Evolutionary conservation across 2,113 vertebrate genomes (phyloP).

Genomic region (Daphoenositta chrysoptera): DNA sequence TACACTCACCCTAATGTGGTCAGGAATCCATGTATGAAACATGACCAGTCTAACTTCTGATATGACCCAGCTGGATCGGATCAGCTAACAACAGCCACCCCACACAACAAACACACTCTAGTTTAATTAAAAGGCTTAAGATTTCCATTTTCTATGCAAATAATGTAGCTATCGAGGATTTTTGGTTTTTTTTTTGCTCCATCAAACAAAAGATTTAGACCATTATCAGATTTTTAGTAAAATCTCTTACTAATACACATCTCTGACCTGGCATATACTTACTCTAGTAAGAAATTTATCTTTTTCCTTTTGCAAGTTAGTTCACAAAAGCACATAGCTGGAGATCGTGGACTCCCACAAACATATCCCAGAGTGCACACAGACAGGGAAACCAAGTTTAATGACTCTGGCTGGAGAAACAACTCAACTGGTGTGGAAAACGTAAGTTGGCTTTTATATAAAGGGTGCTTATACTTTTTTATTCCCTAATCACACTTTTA

Average conservation of each 20-base stretch:
- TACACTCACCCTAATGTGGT: neutral
- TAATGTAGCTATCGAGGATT: neutral
- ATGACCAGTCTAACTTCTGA: neutral
- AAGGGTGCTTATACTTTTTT: conserved; percentile 59
- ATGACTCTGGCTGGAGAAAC: neutral
- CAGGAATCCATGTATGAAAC: neutral
- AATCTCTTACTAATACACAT: neutral
- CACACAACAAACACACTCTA: neutral
- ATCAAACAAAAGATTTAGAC: neutral
- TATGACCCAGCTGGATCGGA: rapidly evolving
- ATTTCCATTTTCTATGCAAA: neutral
- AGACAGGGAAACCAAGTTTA: neutral
- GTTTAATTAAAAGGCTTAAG: neutral
- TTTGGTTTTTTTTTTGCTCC: too few relatives aligned
- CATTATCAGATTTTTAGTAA: neutral
- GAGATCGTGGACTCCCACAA: neutral
- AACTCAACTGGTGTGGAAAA: conserved; percentile 46
- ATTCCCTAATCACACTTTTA: conserved; percentile 35
- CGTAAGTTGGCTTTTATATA: conserved; percentile 63
- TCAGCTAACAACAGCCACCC: neutral
- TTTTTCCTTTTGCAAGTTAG: conserved; percentile 55
- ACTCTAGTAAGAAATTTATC: neutral
- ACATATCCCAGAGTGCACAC: neutral
- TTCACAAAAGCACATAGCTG: neutral
- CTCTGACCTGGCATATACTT: neutral